Conservation (phyloP, 2,113 vertebrate species). For the Corythoichthys intestinalis region DNA sequence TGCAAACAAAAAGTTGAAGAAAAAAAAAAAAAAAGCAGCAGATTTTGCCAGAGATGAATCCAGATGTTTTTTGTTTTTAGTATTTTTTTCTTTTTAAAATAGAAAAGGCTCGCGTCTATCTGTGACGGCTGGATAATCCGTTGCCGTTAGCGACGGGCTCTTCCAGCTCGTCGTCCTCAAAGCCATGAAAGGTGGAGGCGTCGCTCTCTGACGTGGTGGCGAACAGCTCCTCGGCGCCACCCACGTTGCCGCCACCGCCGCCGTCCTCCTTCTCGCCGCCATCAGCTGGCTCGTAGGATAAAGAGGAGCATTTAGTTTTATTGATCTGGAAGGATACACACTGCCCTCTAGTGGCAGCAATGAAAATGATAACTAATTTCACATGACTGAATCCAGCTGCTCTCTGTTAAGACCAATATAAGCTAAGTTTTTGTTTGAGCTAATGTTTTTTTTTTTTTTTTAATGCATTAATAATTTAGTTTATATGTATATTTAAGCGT, state of each 20-base stretch:
- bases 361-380: too few species aligned
- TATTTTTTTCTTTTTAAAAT: neutral
- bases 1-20: conserved; percentile 56
- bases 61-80: conserved; percentile 25
- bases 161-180: conserved; percentile 94
- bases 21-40: conserved; percentile 72
- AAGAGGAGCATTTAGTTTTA: conserved; percentile 8
- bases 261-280: conserved; percentile 85
- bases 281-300: conserved; percentile 75
- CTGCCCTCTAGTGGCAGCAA: too few species aligned
- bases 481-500: too few species aligned
- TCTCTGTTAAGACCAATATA: too few species aligned
- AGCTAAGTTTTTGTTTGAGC: too few species aligned
- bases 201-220: conserved; percentile 98
- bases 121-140: conserved; percentile 80
- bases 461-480: too few species aligned
- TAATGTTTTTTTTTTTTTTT: too few species aligned
- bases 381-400: too few species aligned
- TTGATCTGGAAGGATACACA: too few species aligned
- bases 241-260: conserved; percentile 77
- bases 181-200: conserved; percentile 97
- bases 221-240: conserved; percentile 94
- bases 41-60: conserved; percentile 71
- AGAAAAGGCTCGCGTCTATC: conserved; percentile 71
- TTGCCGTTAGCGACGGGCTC: conserved; percentile 84